Evolutionary conservation across 2,797 vertebrate species (phyloP).

Genomic region (Rhinatrema bivittatum): DNA sequence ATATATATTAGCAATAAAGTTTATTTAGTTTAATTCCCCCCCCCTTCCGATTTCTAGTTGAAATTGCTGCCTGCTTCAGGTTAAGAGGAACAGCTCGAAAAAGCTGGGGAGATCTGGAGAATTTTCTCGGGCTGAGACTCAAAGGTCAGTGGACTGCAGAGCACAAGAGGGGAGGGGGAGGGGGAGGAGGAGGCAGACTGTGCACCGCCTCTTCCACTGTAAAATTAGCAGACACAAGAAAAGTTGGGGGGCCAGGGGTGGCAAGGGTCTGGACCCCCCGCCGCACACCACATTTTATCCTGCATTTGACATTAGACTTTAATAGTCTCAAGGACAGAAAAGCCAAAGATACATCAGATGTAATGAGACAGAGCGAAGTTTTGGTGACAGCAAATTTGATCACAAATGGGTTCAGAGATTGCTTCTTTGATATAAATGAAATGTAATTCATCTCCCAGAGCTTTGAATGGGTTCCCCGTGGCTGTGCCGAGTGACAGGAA

Average conservation of each 20-base stretch:
- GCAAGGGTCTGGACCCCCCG: constrained; percentile 46
- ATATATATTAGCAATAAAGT: no score
- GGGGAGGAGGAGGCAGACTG: neutral
- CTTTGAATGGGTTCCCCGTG: constrained; percentile 52
- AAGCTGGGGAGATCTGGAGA: no score
- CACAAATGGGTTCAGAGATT: constrained; percentile 71
- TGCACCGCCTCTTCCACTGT: constrained; percentile 15
- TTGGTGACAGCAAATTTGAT: constrained; percentile 74
- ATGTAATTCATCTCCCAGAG: constrained; percentile 68
- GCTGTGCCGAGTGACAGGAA: no score
- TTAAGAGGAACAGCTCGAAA: no score
- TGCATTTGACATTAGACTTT: constrained; percentile 69
- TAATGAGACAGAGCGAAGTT: constrained; percentile 73
- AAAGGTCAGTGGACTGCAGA: no score
- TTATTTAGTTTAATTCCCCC: no score
- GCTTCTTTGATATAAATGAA: constrained; percentile 74
- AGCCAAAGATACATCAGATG: constrained; percentile 69
- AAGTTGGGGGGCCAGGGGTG: constrained; percentile 46
- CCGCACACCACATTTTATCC: constrained; percentile 68
- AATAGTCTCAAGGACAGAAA: constrained; percentile 74
- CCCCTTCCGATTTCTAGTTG: no score
- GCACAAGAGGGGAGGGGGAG: constrained; percentile 7
- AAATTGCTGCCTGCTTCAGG: no score
- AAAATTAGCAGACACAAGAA: constrained; percentile 63
- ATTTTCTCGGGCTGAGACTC: no score